Evolutionary conservation across 2,113 vertebrate species (phyloP).

Genomic region (Alexandromys fortis): DNA sequence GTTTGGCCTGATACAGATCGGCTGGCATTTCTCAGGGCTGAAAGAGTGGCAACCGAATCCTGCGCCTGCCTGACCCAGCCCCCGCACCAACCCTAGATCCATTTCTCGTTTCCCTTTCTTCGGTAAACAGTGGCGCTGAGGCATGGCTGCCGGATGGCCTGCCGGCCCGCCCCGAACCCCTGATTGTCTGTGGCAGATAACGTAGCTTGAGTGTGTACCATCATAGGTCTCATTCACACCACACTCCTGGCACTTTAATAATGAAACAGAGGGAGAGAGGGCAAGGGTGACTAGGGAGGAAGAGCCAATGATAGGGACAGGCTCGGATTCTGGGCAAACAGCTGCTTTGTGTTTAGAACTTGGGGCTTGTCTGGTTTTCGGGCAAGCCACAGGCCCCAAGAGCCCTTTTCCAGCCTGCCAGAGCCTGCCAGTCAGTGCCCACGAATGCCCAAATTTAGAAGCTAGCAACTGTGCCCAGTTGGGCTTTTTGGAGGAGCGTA

Average conservation of each 20-base stretch:
- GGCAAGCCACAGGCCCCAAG: constrained; percentile 86
- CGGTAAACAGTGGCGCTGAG: constrained; percentile 68
- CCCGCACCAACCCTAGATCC: not conserved
- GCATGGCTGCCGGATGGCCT: constrained; percentile 49
- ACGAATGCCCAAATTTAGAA: constrained; percentile 89
- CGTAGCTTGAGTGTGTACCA: constrained; percentile 36
- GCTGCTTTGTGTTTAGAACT: constrained; percentile 89
- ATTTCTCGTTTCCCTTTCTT: constrained; percentile 75
- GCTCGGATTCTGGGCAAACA: constrained; percentile 83
- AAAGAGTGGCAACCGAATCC: constrained; percentile 77
- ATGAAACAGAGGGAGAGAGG: constrained; percentile 10
- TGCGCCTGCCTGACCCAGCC: constrained; percentile 67
- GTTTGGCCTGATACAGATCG: constrained; percentile 69
- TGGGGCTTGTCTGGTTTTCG: constrained; percentile 86
- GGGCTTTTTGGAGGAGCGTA: constrained; percentile 73
- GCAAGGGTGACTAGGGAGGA: not conserved
- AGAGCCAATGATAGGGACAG: constrained; percentile 52
- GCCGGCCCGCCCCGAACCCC: constrained; percentile 42
- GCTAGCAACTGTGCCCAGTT: constrained; percentile 82
- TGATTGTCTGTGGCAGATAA: constrained; percentile 51
- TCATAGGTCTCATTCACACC: constrained; percentile 50
- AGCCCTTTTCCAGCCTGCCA: constrained; percentile 83
- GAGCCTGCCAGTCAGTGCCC: constrained; percentile 84
- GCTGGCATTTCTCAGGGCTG: constrained; percentile 67
- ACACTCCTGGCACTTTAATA: constrained; percentile 53